These are phyloP conservation scores for Peromyscus eremicus DNA, from an alignment of 2,797 vertebrate species.

Conservation along the genomic window DNA sequence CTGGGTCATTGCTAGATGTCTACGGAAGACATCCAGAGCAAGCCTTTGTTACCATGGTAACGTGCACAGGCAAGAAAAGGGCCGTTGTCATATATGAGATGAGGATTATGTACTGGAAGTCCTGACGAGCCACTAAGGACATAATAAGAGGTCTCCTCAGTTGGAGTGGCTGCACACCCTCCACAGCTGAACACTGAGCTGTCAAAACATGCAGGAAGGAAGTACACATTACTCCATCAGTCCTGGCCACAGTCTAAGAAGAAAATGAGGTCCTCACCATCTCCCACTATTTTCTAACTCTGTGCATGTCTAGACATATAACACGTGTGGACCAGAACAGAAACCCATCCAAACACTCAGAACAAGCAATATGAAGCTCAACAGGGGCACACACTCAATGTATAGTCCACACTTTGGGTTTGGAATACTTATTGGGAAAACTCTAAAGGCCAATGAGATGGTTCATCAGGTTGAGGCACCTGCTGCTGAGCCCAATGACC, in stretches of 20 bases:
- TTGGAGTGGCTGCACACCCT: slow-evolving; percentile 1
- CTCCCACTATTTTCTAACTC: neutral
- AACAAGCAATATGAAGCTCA: neutral
- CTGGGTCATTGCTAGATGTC: slow-evolving; percentile 65
- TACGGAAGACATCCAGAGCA: slow-evolving; percentile 55
- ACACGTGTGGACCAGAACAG: neutral
- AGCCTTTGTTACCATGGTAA: slow-evolving; percentile 74
- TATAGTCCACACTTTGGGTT: neutral
- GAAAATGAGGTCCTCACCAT: slow-evolving; percentile 39
- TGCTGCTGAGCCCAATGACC: neutral
- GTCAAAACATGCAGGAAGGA: slow-evolving; percentile 62
- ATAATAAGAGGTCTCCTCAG: neutral
- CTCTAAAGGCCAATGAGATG: neutral
- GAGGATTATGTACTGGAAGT: slow-evolving; percentile 31
- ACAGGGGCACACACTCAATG: neutral
- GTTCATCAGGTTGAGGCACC: neutral
- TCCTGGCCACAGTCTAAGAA: slow-evolving; percentile 39
- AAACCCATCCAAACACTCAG: neutral
- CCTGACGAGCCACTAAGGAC: slow-evolving; percentile 60
- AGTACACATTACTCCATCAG: neutral
- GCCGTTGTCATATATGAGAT: neutral
- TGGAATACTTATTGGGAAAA: slow-evolving; percentile 37
- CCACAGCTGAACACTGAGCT: slow-evolving; percentile 50
- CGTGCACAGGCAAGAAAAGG: slow-evolving; percentile 53
- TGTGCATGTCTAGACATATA: neutral